These are phyloP conservation scores for Crypturellus tataupa DNA, from an alignment of 2,797 vertebrate species.

Conservation along the genomic window DNA sequence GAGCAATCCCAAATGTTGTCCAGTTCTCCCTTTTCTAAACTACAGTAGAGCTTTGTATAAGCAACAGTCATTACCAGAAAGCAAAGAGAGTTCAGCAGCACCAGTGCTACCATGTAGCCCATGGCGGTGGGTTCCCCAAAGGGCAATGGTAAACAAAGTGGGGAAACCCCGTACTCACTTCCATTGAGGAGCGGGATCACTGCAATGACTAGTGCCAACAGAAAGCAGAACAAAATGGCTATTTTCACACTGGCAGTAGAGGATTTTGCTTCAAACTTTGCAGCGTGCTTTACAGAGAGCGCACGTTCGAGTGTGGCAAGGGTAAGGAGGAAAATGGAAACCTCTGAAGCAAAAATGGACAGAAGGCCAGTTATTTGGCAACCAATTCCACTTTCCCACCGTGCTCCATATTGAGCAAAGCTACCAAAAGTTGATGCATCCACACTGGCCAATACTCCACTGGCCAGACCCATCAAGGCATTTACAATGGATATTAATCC, in stretches of 20 bases:
- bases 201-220: conserved; percentile 84
- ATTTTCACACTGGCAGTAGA: conserved; percentile 72
- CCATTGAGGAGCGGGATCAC: conserved; percentile 84
- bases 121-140: conserved; percentile 81
- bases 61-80: conserved; percentile 91
- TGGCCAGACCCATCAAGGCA: conserved; percentile 87
- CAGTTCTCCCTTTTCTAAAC: conserved; percentile 81
- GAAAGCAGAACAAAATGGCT: conserved; percentile 79
- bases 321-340: conserved; percentile 90
- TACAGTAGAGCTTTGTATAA: conserved; percentile 91
- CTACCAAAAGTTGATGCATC: conserved; percentile 91
- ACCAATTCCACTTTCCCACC: conserved; percentile 90
- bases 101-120: conserved; percentile 86
- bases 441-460: conserved; percentile 85
- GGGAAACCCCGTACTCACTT: conserved; percentile 83
- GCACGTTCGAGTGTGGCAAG: conserved; percentile 89
- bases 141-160: conserved; percentile 89
- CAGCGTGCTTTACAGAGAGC: conserved; percentile 73
- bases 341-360: conserved; percentile 90
- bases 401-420: conserved; percentile 88
- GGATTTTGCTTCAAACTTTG: conserved; percentile 75
- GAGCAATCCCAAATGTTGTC: conserved; percentile 86
- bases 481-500: conserved; percentile 89
- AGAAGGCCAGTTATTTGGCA: conserved; percentile 89
- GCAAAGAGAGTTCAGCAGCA: conserved; percentile 90